Evolutionary conservation across 2,888 invertebrate species (phyloP), one percentile per base, ranked within the genome.

Genomic region (Tetanocera ferruginea): DNA sequence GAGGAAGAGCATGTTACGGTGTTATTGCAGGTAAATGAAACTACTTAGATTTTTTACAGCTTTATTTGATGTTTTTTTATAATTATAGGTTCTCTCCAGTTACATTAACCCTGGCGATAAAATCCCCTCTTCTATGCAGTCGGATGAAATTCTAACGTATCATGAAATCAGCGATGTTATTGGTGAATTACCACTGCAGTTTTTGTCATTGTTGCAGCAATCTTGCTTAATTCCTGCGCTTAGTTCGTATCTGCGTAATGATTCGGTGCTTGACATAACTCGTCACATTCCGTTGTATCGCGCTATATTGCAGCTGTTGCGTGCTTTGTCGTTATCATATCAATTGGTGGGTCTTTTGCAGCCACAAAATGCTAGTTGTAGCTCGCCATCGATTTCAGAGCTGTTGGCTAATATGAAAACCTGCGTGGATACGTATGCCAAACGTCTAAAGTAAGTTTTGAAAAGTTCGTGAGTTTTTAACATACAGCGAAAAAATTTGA

Each of bases 191-290:
- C 95, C 96, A 0, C 85, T 92, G 0, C 92, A 94, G 82, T 95
- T 97, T 88, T 91, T 94, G 28, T 94, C 95, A 80, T 91, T 97
- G 49, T 88, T 98, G 23, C 93, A 94, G 62, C 92, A 94, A 86
- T 97, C 97, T 79, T 96, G 96, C 84, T 91, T 98, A 25, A 92
- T 98, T 80, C 95, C 96, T 25, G 97, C 96, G 28, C 92, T 97
- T 34, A 95, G 96, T 85, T 97, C 97, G 0, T 98, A 98, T 87
- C 91, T 98, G 75, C 92, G 97, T 83, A 98, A 98, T 86, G 98
- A 98, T 90, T 98, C 98, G 93, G 98, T 98, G 83, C 91, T 98
- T 89, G 98, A 98, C 91, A 97, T 98, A 95, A 97, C 98, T n/a
- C 93, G 97, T 23, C 98, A 98, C 91, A 97, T 98, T 90, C 97